Evolutionary conservation across 2,113 vertebrate genomes (phyloP).

Genomic region (Chaetops frenatus): DNA sequence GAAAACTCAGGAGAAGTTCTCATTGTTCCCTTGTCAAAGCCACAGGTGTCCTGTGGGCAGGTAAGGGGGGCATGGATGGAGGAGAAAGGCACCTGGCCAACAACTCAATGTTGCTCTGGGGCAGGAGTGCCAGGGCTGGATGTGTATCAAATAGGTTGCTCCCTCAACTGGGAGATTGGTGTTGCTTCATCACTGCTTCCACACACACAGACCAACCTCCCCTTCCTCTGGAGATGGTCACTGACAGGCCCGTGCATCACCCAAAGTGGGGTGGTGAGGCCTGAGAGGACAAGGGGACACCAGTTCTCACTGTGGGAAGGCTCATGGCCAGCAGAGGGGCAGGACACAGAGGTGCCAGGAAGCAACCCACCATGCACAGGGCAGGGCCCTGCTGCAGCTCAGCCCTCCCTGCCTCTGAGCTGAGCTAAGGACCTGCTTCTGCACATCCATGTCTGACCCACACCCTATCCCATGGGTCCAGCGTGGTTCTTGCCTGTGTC

Average conservation of each 20-base stretch:
- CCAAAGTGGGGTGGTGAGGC: neutral
- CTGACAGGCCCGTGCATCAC: neutral
- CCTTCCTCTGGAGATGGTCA: neutral
- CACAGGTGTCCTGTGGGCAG: neutral
- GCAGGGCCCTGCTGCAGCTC: neutral
- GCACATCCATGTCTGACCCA: neutral
- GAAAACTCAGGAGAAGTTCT: neutral
- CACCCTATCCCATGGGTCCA: neutral
- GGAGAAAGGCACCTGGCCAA: neutral
- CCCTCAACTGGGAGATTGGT: neutral
- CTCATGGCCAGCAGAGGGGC: neutral
- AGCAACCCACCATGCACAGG: fast-evolving
- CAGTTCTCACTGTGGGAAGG: neutral
- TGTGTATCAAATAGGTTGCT: neutral
- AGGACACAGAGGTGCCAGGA: neutral
- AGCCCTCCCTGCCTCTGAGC: fast-evolving
- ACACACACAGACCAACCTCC: fast-evolving
- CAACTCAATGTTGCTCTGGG: neutral
- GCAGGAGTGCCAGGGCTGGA: neutral
- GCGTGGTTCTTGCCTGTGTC: neutral
- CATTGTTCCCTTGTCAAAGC: neutral
- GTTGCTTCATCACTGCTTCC: neutral
- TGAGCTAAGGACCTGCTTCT: neutral
- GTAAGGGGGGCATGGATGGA: neutral
- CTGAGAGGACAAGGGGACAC: neutral